A percentile compares a stretch with the other conserved stretches of the same genome.
phyloP scores from a whole-genome alignment of 2,888 invertebrate genomes.

The Cephus runcator region DNA sequence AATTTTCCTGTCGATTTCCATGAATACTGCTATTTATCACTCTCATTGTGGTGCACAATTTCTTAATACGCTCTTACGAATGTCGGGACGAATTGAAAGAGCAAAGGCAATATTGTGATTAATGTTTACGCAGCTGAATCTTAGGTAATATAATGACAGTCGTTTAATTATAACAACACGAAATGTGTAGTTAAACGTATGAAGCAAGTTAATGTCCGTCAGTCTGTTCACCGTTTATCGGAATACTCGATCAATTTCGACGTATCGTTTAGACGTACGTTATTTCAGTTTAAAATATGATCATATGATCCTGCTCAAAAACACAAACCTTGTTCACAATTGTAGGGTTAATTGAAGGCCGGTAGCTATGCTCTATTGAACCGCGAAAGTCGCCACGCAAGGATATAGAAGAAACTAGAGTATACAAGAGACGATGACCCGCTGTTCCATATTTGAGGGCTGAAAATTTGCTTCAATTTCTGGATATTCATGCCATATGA shows the following conservation, averaged over 20 bases:
- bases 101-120: not conserved
- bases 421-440: not conserved
- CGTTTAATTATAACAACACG: not conserved
- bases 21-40: not conserved
- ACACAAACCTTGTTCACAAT: not conserved
- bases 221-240: not conserved
- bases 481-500: not conserved
- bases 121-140: not conserved
- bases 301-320: not conserved
- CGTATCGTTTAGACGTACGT: not conserved
- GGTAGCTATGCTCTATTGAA: slow-evolving; percentile 27
- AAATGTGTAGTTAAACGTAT: not conserved
- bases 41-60: not conserved
- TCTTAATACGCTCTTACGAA: not conserved
- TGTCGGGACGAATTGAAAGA: not conserved
- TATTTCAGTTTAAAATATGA: not conserved
- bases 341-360: slow-evolving; percentile 23
- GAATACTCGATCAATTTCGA: not conserved
- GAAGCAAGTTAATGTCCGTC: not conserved
- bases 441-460: not conserved
- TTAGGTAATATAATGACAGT: not conserved
- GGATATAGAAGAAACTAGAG: not conserved
- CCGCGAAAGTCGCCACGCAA: not conserved
- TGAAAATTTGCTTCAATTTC: not conserved
- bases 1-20: not conserved